These are phyloP conservation scores for Melipona beecheii DNA, from an alignment of 2,888 invertebrate genomes.

Conservation along the genomic window DNA sequence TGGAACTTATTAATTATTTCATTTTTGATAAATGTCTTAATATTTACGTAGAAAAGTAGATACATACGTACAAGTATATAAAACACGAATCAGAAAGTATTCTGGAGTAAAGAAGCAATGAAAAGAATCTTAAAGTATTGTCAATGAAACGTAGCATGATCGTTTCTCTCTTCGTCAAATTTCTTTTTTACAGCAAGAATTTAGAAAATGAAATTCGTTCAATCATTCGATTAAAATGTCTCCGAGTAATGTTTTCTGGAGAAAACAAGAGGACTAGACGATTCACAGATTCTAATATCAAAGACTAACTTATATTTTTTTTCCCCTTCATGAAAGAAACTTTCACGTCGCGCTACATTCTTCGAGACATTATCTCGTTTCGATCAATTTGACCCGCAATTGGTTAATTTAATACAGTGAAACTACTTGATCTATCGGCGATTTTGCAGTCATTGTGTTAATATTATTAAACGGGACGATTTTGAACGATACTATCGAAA, in stretches of 20 bases:
- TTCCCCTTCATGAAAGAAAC: conserved; percentile 55
- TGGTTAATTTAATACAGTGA: conserved; percentile 77
- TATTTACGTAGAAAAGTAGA: too few species aligned
- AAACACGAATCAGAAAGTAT: too few species aligned
- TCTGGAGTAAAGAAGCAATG: too few species aligned
- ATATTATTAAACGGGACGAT: neutral
- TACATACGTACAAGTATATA: too few species aligned
- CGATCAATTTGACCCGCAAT: conserved; percentile 78
- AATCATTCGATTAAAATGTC: neutral
- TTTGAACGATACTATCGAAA: neutral
- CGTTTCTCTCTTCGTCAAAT: neutral
- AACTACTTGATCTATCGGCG: conserved; percentile 64
- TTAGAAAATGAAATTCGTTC: neutral
- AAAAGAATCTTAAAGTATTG: neutral
- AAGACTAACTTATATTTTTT: neutral
- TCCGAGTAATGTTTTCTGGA: neutral
- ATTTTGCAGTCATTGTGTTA: conserved; percentile 6
- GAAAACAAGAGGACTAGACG: conserved; percentile 6
- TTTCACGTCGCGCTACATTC: conserved; percentile 79
- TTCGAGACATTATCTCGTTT: conserved; percentile 74
- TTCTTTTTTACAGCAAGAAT: neutral
- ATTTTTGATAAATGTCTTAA: too few species aligned
- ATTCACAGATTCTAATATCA: conserved; percentile 13
- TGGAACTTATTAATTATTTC: too few species aligned
- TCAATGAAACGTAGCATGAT: conserved; percentile 48